Evolutionary conservation across 1,140 invertebrate species (phyloP).

Genomic region (Lerema accius): DNA sequence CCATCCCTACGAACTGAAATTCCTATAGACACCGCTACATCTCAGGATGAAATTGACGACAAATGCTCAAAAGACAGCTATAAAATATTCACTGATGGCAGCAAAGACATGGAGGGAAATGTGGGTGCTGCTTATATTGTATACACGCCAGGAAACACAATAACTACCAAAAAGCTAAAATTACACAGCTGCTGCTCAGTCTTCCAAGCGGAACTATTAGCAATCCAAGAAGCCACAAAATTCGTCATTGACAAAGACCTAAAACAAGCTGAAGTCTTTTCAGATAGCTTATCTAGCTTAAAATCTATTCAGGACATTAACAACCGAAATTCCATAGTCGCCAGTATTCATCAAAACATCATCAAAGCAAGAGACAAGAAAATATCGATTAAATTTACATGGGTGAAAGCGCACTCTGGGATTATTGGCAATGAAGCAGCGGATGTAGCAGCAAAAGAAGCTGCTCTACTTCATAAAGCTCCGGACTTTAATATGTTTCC

Average conservation of each 20-base stretch:
- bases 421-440: conserved; percentile 22
- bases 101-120: neutral
- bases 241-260: neutral
- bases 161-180: conserved; percentile 5
- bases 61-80: neutral
- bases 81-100: neutral
- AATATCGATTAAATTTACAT: conserved; percentile 1
- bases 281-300: conserved; percentile 7
- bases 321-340: conserved; percentile 12
- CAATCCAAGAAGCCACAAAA: neutral
- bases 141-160: neutral
- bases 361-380: neutral
- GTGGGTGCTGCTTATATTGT: neutral
- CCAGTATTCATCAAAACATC: conserved; percentile 12
- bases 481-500: conserved; percentile 6
- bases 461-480: neutral
- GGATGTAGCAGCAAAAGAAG: conserved; percentile 13
- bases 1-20: no score
- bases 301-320: conserved; percentile 6
- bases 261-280: neutral
- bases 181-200: conserved; percentile 21
- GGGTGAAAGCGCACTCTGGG: conserved; percentile 27
- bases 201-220: conserved; percentile 21
- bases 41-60: neutral
- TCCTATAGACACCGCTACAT: neutral